phyloP scores from a whole-genome alignment of 2,888 invertebrate genomes.

The Mylabris sibirica region DNA sequence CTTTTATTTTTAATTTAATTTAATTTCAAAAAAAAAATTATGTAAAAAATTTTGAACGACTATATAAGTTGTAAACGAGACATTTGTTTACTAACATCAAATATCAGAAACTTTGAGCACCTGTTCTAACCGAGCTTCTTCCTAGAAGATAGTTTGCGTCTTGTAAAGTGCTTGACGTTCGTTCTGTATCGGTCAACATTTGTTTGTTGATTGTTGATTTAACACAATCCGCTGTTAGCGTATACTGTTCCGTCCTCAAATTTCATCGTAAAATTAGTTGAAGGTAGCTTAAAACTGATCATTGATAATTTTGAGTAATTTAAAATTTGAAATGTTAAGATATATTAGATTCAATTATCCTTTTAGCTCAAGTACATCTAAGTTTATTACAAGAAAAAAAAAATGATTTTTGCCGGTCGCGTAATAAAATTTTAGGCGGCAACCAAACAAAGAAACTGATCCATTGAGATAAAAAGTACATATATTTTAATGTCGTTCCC shows the following conservation, averaged over 20 bases:
- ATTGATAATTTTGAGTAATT: background rate
- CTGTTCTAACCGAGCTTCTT: constrained; percentile 36
- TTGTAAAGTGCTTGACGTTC: constrained; percentile 28
- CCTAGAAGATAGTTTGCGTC: constrained; percentile 33
- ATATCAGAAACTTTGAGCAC: constrained; percentile 39
- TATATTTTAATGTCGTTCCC: constrained; percentile 16
- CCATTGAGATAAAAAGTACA: constrained; percentile 19
- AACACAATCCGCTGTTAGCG: constrained; percentile 33
- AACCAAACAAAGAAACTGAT: constrained; percentile 21
- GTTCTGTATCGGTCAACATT: constrained; percentile 35
- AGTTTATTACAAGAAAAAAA: background rate
- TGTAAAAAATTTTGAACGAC: constrained; percentile 18
- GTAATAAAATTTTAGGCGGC: constrained; percentile 20
- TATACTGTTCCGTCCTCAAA: constrained; percentile 25
- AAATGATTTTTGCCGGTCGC: constrained; percentile 16
- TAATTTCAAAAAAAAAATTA: background rate
- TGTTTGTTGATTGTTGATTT: constrained; percentile 33
- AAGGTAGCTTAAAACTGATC: constrained; percentile 24
- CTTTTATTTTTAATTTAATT: background rate
- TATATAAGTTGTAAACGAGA: constrained; percentile 38
- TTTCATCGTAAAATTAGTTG: background rate
- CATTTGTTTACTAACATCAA: constrained; percentile 44
- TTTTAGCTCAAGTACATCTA: constrained; percentile 13
- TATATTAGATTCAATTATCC: background rate
- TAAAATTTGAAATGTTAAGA: background rate